These are phyloP conservation scores for Oryzias curvinotus DNA, from an alignment of 2,113 vertebrate species.

Conservation along the genomic window DNA sequence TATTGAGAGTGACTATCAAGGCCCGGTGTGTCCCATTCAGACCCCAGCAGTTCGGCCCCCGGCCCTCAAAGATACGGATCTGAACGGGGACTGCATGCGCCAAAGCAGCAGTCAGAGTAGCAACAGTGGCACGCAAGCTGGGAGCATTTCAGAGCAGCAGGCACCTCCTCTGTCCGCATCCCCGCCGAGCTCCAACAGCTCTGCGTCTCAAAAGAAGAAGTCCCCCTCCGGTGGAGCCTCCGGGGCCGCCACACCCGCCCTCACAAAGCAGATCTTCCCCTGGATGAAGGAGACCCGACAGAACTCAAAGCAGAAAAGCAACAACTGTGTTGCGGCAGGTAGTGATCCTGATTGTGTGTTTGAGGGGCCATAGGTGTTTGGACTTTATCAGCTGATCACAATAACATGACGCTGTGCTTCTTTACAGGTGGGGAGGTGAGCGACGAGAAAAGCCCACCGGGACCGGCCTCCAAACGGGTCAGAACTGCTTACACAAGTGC, in stretches of 20 bases:
- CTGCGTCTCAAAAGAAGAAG: constrained; percentile 91
- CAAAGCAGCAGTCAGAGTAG: constrained; percentile 81
- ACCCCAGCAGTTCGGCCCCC: constrained; percentile 82
- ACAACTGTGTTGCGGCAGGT: constrained; percentile 90
- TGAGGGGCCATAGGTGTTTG: constrained; percentile 17
- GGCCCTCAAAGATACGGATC: constrained; percentile 86
- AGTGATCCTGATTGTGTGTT: constrained; percentile 47
- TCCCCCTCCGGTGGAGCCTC: constrained; percentile 80
- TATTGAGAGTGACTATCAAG: constrained; percentile 90
- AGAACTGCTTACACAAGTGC: constrained; percentile 97
- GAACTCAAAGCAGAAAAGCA: constrained; percentile 94
- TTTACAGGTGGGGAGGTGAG: constrained; percentile 90
- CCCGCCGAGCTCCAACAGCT: constrained; percentile 86
- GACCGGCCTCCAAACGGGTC: constrained; percentile 94
- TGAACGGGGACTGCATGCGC: constrained; percentile 94
- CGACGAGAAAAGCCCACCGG: constrained; percentile 96
- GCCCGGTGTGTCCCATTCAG: constrained; percentile 93
- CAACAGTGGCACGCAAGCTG: constrained; percentile 82
- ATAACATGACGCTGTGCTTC: constrained; percentile 29
- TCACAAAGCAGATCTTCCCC: constrained; percentile 97
- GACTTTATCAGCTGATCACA: not conserved
- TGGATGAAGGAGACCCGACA: constrained; percentile 99
- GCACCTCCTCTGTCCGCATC: constrained; percentile 86
- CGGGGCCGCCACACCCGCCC: constrained; percentile 80
- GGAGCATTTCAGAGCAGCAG: constrained; percentile 85